Conservation (phyloP, 2,797 vertebrate species). For the Ptychadena robeensis region DNA sequence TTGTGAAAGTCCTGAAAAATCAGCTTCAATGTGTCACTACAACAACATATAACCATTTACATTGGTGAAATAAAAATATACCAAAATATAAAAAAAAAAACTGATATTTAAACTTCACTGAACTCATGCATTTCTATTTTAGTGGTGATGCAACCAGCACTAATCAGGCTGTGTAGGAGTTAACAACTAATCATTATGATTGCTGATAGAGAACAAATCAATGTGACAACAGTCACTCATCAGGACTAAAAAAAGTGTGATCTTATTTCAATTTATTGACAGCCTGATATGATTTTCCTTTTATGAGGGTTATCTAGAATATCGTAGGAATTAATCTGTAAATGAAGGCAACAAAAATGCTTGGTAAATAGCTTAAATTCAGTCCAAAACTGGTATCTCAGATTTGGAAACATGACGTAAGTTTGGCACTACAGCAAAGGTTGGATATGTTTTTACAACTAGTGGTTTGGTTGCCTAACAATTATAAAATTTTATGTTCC, state of each 20-base stretch:
- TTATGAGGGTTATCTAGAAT: too few species aligned
- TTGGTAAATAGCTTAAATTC: background rate
- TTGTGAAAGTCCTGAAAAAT: constrained; percentile 32
- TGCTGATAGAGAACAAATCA: too few species aligned
- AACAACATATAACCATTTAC: constrained; percentile 16
- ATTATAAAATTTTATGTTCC: too few species aligned
- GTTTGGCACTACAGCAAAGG: too few species aligned
- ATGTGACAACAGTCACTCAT: background rate
- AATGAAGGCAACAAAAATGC: background rate
- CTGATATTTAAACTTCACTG: background rate
- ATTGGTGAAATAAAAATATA: background rate
- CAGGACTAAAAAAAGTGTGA: background rate
- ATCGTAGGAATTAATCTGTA: background rate
- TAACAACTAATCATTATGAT: background rate
- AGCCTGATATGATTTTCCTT: background rate
- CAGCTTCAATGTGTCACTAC: constrained; percentile 30
- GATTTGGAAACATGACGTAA: too few species aligned
- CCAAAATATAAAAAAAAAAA: too few species aligned
- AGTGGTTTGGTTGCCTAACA: too few species aligned
- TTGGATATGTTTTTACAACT: too few species aligned
- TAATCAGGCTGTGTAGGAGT: background rate
- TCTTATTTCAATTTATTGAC: background rate
- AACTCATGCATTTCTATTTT: background rate
- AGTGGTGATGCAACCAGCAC: background rate
- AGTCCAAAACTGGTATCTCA: background rate